Evolutionary conservation across 2,888 invertebrate genomes (phyloP), one percentile per base, ranked within the genome.

Genomic region (Napeogenes sylphis): DNA sequence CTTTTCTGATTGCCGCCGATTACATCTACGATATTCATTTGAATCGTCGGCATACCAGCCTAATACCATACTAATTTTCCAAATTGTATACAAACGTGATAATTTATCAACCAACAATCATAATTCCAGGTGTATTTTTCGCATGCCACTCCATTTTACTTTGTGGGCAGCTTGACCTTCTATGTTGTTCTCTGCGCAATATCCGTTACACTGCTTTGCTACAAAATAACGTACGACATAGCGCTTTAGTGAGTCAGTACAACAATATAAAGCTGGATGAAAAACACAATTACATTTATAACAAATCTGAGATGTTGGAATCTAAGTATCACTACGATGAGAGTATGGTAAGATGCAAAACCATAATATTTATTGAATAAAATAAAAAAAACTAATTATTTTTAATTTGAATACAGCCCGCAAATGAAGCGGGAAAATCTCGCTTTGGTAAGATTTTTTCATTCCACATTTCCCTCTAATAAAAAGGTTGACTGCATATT

Each of bases 91-190:
- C 4, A 35, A 35, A 35, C 4, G 4, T 5, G 6, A 35, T 5
- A 35, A 35, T 35, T 35, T 35, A 35, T 5, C 35, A 35, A 5
- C 6, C 6, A 35, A 35, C 35, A 30, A 30, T 51, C 10, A 4
- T 12, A 30, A 47, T 38, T 55, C 2, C 70, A 89, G 90, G 89
- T 21, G 87, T 88, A 47, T 85, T 88, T 66, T 89, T 87, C 71
- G 87, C 85, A 0, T 74, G 80, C 1, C 86, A 86, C 67, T 79
- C 87, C 0, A 87, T 89, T 59, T 67, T 90, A 2, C 77, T 90
- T 45, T 90, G 90, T 72, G 90, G 90, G 0, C 90, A 90, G 71
- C 64, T 89, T n/a, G 90, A 90, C 58, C 64, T 90, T 0, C 64
- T 88, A 0, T 88, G 88, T 73, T 90, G 89, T 69, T 82, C 85